phyloP scores from a whole-genome alignment of 2,797 vertebrate genomes.

The Petrocephalus schoutedeni region DNA sequence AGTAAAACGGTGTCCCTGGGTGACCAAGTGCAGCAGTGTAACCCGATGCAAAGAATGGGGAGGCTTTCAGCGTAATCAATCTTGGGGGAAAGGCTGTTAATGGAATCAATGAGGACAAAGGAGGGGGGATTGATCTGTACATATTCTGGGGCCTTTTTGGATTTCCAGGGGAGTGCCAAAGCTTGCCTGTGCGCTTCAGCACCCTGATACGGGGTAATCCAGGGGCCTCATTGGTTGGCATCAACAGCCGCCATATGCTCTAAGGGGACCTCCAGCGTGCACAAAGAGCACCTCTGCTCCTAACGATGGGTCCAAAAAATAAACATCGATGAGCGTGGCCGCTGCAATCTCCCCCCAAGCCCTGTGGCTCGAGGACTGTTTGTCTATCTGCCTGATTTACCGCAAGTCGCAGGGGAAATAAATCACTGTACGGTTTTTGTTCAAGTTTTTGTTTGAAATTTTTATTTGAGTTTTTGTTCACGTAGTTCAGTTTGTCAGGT shows the following conservation, averaged over 20 bases:
- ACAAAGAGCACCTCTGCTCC: background rate
- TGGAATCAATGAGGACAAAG: slow-evolving; percentile 65
- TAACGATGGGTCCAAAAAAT: background rate
- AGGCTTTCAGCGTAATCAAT: slow-evolving; percentile 69
- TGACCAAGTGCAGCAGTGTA: slow-evolving; percentile 52
- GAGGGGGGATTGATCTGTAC: slow-evolving; percentile 60
- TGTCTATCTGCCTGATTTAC: background rate
- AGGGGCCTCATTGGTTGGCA: slow-evolving; percentile 55
- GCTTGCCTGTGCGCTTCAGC: slow-evolving; percentile 50
- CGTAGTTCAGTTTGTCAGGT: background rate
- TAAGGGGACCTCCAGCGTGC: background rate
- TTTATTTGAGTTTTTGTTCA: background rate
- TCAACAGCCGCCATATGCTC: background rate
- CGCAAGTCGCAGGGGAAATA: background rate
- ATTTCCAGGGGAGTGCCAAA: slow-evolving; percentile 55
- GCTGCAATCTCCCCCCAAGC: background rate
- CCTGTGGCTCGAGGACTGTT: background rate
- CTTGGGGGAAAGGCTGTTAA: slow-evolving; percentile 68
- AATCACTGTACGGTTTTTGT: background rate
- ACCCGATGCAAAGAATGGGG: slow-evolving; percentile 51
- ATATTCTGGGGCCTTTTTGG: slow-evolving; percentile 53
- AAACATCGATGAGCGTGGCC: background rate
- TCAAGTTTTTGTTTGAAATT: background rate
- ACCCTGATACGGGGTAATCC: slow-evolving; percentile 61
- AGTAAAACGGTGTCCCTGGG: background rate